phyloP scores from a whole-genome alignment of 2,113 vertebrate genomes.

The Oreocharis arfaki region DNA sequence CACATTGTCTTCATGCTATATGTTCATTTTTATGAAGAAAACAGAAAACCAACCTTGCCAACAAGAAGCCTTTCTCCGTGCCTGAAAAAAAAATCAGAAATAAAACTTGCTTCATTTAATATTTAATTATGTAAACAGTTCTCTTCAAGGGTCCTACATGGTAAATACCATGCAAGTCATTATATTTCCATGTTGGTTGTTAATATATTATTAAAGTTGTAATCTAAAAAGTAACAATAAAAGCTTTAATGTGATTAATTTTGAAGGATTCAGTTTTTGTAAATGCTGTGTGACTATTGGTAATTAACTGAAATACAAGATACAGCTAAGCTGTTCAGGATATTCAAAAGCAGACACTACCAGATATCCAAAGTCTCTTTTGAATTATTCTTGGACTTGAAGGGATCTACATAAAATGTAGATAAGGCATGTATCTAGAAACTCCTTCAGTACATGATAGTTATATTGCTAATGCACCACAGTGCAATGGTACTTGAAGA shows the following conservation, averaged over 20 bases:
- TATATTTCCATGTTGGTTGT: not conserved
- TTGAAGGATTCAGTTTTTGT: not conserved
- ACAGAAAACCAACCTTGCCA: conserved; percentile 65
- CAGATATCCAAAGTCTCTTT: not conserved
- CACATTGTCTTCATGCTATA: not conserved
- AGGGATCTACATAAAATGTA: not conserved
- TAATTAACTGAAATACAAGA: not conserved
- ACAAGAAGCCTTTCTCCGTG: conserved; percentile 70
- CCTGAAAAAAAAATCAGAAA: conserved; percentile 53
- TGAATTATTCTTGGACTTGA: not conserved
- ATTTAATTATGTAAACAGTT: not conserved
- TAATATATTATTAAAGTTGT: not conserved
- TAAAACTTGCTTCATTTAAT: not conserved
- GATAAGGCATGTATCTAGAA: not conserved
- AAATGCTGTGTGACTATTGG: not conserved
- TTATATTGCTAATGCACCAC: not conserved
- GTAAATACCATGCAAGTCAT: not conserved
- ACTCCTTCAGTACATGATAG: not conserved
- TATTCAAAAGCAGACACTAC: not conserved
- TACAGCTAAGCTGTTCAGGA: not conserved
- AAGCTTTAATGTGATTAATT: not conserved
- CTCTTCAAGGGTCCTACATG: not conserved
- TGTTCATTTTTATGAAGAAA: not conserved
- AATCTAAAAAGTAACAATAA: not conserved
- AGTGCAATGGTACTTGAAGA: not conserved